Evolutionary conservation across 1,140 invertebrate species (phyloP), one percentile per base, ranked within the genome.

Genomic region (Zophobas atratus): DNA sequence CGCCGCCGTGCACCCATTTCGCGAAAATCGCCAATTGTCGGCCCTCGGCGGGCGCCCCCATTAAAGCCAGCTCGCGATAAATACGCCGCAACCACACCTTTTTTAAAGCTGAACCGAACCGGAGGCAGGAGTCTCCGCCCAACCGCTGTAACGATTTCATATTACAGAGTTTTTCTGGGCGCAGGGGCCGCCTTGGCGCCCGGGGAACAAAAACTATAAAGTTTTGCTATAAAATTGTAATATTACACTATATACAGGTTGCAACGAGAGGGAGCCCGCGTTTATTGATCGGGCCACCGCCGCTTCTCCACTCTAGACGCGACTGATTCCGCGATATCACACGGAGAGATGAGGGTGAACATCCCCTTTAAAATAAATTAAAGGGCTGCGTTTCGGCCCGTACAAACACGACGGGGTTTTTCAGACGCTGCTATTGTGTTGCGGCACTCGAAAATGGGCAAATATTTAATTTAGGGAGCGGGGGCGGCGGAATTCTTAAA

Each of bases 181-280:
- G 76, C 70, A 77, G 51, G 51, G 57, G 53, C 55, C 49, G 57
- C 34, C 70, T 41, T 46, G 76, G 46, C 51, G 39, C 53, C 70
- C 60, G 71, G 67, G 67, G 60, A 77, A 63, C 73, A 81, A 80
- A 81, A 79, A 79, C 78, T 77, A 79, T 79, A 79, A 81, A 79
- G 53, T 81, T 81, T 79, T 77, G 77, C 80, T 76, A 81, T 81
- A 81, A 81, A 81, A 81, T 77, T 81, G 77, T 81, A 81, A 81
- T 81, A 81, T 79, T 72, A 79, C 67, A 77, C 78, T 79, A 79
- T 56, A 63, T 63, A 77, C 76, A 79, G 72, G 73, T 76, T 75
- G 76, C 70, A 77, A 73, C 63, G 71, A 73, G 70, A 53, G 70
- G 76, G 75, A 51, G 39, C 55, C 56, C 51, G 73, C 56, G 56